A percentile compares a stretch with the other conserved stretches of the same genome.
Evolutionary conservation across 1,140 invertebrate species (phyloP).

Genomic region (Babylonia areolata): DNA sequence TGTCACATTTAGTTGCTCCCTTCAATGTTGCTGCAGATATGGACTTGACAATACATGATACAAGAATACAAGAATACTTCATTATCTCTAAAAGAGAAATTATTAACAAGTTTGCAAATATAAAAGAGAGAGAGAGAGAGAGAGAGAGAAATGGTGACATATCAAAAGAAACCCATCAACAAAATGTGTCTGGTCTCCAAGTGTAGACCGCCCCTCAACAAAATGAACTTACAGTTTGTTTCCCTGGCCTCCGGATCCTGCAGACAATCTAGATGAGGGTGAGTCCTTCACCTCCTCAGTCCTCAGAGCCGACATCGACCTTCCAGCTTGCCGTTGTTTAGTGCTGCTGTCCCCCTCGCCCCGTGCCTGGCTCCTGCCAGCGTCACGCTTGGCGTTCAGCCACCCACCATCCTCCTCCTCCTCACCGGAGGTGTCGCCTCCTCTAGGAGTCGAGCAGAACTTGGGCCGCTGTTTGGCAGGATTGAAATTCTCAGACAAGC

Average conservation of each 20-base stretch:
- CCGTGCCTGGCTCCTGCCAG: background rate
- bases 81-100: no score
- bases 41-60: no score
- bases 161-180: no score
- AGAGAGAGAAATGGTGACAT: no score
- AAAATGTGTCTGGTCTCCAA: no score
- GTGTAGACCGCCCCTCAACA: no score
- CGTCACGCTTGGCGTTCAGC: background rate
- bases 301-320: background rate
- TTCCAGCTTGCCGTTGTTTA: background rate
- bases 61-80: no score
- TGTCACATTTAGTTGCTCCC: no score
- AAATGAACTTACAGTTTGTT: background rate
- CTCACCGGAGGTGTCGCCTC: no score
- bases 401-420: background rate
- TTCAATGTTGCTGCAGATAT: no score
- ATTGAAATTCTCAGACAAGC: background rate
- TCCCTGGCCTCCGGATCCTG: background rate
- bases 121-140: no score
- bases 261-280: background rate
- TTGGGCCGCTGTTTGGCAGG: background rate
- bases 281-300: background rate
- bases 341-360: background rate
- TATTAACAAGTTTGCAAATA: no score
- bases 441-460: background rate